Percentiles rank a stretch among this genome's conserved stretches.
phyloP scores from a whole-genome alignment of 35 echinoderm and acorn worm genomes.

The Ophiothrix spiculata region DNA sequence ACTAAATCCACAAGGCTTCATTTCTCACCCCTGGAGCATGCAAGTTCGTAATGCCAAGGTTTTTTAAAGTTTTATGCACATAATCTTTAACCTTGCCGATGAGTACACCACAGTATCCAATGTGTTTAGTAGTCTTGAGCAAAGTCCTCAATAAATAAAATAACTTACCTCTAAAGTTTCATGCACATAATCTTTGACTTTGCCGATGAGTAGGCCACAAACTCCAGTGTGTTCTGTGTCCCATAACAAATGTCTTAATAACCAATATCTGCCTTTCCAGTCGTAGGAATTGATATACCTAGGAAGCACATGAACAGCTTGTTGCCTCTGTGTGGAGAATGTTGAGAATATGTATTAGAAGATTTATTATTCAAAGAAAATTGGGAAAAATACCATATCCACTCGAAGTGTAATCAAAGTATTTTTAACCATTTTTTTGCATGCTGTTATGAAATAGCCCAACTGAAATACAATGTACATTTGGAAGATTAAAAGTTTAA shows the following conservation, averaged over 20 bases:
- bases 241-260: constrained; percentile 53
- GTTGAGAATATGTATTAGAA: too few relatives aligned
- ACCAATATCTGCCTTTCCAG: constrained; percentile 81
- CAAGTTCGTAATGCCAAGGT: too few relatives aligned
- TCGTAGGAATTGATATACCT: constrained; percentile 69
- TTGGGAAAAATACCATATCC: too few relatives aligned
- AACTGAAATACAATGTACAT: too few relatives aligned
- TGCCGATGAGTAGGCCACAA: constrained; percentile 71
- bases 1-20: too few relatives aligned
- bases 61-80: constrained; percentile 47
- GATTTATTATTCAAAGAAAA: too few relatives aligned
- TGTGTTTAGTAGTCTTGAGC: constrained; percentile 49
- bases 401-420: too few relatives aligned
- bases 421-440: too few relatives aligned
- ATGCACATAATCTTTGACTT: constrained; percentile 78
- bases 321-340: constrained; percentile 90
- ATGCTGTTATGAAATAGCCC: too few relatives aligned
- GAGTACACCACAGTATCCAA: constrained; percentile 66
- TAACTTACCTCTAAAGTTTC: constrained; percentile 41
- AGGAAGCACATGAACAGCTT: constrained; percentile 48
- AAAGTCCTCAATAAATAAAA: constrained; percentile 26
- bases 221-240: constrained; percentile 64
- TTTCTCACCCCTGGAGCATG: too few relatives aligned
- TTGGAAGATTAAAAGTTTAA: too few relatives aligned
- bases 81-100: constrained; percentile 82